A percentile compares a stretch with the other conserved stretches of the same genome.
Evolutionary conservation across 2,888 invertebrate genomes (phyloP).

Genomic region (Amphipoea lucens): DNA sequence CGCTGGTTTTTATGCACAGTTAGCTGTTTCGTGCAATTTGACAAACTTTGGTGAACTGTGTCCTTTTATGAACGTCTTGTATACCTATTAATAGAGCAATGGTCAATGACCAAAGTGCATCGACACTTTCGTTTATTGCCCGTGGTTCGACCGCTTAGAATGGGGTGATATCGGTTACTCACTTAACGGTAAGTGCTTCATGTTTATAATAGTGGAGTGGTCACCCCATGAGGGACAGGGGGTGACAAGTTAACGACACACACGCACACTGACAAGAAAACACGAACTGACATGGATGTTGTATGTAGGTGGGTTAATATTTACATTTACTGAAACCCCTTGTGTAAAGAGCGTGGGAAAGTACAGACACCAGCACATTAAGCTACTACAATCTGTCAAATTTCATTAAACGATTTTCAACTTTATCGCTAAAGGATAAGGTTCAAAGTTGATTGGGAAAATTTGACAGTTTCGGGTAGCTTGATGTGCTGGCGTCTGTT

Average conservation of each 20-base stretch:
- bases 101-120: constrained; percentile 23
- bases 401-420: too few species aligned
- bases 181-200: constrained; percentile 46
- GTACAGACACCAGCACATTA: too few species aligned
- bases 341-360: not conserved
- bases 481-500: too few species aligned
- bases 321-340: not conserved
- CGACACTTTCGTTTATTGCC: not conserved
- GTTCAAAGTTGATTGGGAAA: too few species aligned
- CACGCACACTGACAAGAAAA: not conserved
- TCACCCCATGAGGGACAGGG: constrained; percentile 23
- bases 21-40: too few species aligned
- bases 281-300: not conserved
- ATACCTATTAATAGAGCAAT: not conserved
- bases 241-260: constrained; percentile 16
- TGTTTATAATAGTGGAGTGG: constrained; percentile 54
- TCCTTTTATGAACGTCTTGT: not conserved
- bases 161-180: constrained; percentile 39
- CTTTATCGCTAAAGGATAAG: too few species aligned
- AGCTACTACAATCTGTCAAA: too few species aligned
- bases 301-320: constrained; percentile 8
- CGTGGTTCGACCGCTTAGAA: not conserved
- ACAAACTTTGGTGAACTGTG: not conserved
- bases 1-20: too few species aligned
- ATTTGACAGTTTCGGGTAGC: too few species aligned